Percentiles rank a stretch among this genome's conserved stretches.
Conservation (phyloP, 2,888 invertebrate genomes). For the Mesochorus sp. region DNA sequence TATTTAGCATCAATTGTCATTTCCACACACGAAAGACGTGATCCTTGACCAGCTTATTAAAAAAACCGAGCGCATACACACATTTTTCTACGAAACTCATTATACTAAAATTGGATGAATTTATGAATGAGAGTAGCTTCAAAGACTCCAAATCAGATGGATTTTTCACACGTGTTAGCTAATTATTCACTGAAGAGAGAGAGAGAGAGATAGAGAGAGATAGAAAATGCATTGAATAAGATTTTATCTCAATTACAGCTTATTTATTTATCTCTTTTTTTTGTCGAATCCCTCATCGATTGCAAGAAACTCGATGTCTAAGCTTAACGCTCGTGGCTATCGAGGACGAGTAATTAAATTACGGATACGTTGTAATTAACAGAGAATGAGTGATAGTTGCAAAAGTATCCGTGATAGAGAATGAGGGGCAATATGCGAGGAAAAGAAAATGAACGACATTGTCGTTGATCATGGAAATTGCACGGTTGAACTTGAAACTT, state of each 20-base stretch:
- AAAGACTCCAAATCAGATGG: neutral
- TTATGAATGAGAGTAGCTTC: conserved; percentile 46
- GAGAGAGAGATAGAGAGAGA: neutral
- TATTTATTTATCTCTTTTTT: neutral
- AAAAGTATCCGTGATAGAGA: conserved; percentile 37
- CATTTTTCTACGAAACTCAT: conserved; percentile 40
- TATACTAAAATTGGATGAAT: conserved; percentile 20
- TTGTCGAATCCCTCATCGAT: conserved; percentile 3
- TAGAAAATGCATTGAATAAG: neutral
- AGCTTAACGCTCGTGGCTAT: conserved; percentile 47
- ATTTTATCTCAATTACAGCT: neutral
- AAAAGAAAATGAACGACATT: conserved; percentile 37
- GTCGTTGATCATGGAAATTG: neutral
- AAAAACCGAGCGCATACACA: no score
- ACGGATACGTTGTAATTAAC: conserved; percentile 47
- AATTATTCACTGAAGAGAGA: neutral
- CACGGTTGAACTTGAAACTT: neutral
- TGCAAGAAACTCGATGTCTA: neutral
- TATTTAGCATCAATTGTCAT: conserved; percentile 33
- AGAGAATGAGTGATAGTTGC: conserved; percentile 18
- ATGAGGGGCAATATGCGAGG: conserved; percentile 16
- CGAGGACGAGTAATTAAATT: conserved; percentile 59
- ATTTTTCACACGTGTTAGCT: conserved; percentile 11
- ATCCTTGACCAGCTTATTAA: conserved; percentile 28
- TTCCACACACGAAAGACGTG: neutral